These are phyloP conservation scores for Syrrhaptes paradoxus DNA, from an alignment of 2,113 vertebrate species.

Conservation along the genomic window DNA sequence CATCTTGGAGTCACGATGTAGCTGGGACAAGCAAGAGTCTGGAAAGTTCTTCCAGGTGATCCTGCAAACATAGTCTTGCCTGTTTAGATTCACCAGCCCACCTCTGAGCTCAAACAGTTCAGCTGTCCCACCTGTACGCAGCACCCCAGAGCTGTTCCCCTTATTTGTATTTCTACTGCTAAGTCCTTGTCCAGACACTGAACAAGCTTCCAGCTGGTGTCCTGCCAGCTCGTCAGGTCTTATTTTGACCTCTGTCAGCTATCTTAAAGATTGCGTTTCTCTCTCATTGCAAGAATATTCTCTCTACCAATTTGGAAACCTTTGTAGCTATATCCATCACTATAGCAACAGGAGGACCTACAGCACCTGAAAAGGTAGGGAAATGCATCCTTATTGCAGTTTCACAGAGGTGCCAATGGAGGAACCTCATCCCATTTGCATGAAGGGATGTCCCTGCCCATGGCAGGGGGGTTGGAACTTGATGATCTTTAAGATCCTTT, in stretches of 20 bases:
- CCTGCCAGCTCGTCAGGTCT: neutral
- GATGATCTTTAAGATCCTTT: too few species aligned
- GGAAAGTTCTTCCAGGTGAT: neutral
- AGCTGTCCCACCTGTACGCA: accelerated
- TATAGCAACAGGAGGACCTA: neutral
- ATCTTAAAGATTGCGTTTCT: neutral
- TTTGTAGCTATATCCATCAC: neutral
- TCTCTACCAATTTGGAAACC: neutral
- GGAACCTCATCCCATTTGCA: neutral
- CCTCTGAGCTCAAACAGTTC: neutral
- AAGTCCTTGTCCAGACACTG: neutral
- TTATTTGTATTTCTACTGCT: neutral
- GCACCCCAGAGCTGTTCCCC: neutral
- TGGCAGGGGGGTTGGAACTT: too few species aligned
- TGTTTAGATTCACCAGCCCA: neutral
- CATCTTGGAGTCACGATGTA: accelerated
- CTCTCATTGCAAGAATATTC: neutral
- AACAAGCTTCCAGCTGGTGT: neutral
- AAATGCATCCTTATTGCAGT: neutral
- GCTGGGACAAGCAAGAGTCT: neutral
- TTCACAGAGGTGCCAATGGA: neutral
- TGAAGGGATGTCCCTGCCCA: neutral
- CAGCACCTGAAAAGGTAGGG: neutral
- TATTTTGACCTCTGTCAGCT: neutral
- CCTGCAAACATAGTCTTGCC: neutral